Percentiles rank a stretch among this genome's conserved stretches.
Evolutionary conservation across 2,113 vertebrate species (phyloP).

Genomic region (Paradoxurus hermaphroditus): DNA sequence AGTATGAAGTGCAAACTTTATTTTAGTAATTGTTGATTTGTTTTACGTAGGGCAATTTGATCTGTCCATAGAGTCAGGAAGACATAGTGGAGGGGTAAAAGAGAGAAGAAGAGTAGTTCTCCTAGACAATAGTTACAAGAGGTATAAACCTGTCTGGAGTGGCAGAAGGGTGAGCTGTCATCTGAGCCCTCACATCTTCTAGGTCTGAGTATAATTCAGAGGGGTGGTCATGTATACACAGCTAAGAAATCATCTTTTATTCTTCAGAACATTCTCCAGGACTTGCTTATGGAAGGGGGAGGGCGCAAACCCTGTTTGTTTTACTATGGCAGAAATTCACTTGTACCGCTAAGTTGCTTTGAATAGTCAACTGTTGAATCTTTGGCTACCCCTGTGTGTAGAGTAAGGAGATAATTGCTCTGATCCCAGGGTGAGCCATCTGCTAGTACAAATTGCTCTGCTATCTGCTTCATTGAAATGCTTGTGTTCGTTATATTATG

Average conservation of each 20-base stretch:
- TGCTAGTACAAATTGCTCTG: conserved; percentile 74
- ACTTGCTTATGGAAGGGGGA: not conserved
- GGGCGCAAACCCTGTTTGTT: not conserved
- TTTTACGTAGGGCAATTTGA: not conserved
- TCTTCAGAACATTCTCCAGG: not conserved
- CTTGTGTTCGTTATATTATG: conserved; percentile 58
- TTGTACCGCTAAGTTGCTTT: conserved; percentile 44
- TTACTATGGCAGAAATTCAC: conserved; percentile 28
- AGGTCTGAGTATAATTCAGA: not conserved
- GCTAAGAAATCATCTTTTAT: not conserved
- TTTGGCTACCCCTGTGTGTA: conserved; percentile 50
- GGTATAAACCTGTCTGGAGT: too few relatives aligned
- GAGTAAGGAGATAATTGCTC: conserved; percentile 68
- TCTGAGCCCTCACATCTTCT: not conserved
- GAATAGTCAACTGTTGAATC: conserved; percentile 61
- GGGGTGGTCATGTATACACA: not conserved
- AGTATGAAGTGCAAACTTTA: not conserved
- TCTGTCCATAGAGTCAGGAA: not conserved
- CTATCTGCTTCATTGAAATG: conserved; percentile 65
- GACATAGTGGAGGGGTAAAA: not conserved
- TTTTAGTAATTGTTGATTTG: not conserved
- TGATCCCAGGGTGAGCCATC: conserved; percentile 74
- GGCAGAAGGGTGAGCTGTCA: not conserved
- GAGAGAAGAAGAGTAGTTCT: not conserved
- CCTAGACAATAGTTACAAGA: not conserved